These are phyloP conservation scores for Frieseomelitta varia DNA, from an alignment of 1,140 invertebrate genomes.

Conservation along the genomic window DNA sequence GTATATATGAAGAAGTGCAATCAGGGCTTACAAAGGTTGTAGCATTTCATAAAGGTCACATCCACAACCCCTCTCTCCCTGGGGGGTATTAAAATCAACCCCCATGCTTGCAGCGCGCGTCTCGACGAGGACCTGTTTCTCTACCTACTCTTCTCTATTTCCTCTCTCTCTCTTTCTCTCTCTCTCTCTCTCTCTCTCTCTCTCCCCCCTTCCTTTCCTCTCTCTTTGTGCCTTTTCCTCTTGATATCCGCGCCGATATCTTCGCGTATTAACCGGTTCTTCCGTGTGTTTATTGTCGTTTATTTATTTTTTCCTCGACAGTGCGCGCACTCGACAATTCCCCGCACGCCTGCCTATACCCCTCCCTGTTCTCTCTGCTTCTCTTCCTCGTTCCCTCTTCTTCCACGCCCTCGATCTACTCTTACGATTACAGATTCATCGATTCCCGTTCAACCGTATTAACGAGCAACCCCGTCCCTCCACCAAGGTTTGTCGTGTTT, in stretches of 20 bases:
- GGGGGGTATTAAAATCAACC: slow-evolving; percentile 74
- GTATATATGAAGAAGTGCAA: slow-evolving; percentile 62
- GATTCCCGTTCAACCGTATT: slow-evolving; percentile 25
- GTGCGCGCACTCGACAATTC: background rate
- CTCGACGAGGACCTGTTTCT: slow-evolving; percentile 34
- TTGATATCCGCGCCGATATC: slow-evolving; percentile 14
- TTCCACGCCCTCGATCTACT: background rate
- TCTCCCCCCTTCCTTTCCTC: too few species aligned
- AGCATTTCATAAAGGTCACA: slow-evolving; percentile 77
- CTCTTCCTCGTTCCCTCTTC: background rate
- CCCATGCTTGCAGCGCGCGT: slow-evolving; percentile 16
- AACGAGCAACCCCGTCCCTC: slow-evolving; percentile 4
- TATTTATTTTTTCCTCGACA: slow-evolving; percentile 29
- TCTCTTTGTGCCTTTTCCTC: background rate
- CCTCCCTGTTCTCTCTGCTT: background rate
- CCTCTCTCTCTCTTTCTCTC: too few species aligned
- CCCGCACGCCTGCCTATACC: background rate
- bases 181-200: too few species aligned
- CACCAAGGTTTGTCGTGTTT: background rate
- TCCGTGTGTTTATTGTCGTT: slow-evolving; percentile 24
- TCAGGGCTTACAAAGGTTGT: slow-evolving; percentile 74
- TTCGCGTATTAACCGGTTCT: slow-evolving; percentile 41
- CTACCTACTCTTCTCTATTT: background rate
- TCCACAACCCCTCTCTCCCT: slow-evolving; percentile 58
- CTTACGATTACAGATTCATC: slow-evolving; percentile 36